phyloP scores from a whole-genome alignment of 2,888 invertebrate genomes.

The Sicus ferrugineus region DNA sequence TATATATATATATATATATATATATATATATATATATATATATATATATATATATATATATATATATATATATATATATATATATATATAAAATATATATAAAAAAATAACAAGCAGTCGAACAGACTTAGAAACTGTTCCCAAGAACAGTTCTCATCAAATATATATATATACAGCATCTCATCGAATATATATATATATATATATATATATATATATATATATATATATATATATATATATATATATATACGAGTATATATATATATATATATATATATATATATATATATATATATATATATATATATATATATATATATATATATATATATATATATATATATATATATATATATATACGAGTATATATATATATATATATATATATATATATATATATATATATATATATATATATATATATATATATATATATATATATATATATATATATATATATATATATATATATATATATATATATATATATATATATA shows the following conservation, averaged over 20 bases:
- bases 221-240: conserved; percentile 15
- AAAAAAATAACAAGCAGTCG: too few relatives aligned
- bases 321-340: conserved; percentile 15
- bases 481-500: conserved; percentile 17
- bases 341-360: conserved; percentile 18
- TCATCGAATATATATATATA: conserved; percentile 13
- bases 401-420: conserved; percentile 17
- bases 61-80: too few relatives aligned
- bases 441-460: conserved; percentile 17
- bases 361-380: conserved; percentile 7
- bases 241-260: conserved; percentile 11
- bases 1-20: too few relatives aligned
- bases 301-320: neutral
- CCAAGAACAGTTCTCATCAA: too few relatives aligned
- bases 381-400: conserved; percentile 15
- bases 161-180: too few relatives aligned
- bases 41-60: too few relatives aligned
- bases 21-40: too few relatives aligned
- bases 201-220: conserved; percentile 17
- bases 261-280: conserved; percentile 13
- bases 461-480: conserved; percentile 17
- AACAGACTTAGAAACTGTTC: too few relatives aligned
- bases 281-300: neutral
- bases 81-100: too few relatives aligned
- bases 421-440: conserved; percentile 17